phyloP scores from a whole-genome alignment of 2,113 vertebrate genomes.

The Pseudonaja textilis region DNA sequence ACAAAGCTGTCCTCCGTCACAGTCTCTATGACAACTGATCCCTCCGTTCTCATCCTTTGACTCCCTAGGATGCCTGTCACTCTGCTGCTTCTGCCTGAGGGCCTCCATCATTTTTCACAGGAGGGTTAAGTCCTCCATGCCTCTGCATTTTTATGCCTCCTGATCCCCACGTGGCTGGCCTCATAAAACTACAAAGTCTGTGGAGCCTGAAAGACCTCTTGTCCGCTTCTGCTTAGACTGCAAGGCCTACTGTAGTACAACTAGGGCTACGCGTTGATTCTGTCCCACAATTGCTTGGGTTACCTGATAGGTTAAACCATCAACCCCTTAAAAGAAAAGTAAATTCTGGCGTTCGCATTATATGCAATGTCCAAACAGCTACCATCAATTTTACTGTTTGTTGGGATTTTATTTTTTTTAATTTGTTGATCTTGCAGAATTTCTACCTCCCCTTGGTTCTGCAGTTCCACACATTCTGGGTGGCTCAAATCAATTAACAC shows the following conservation, averaged over 20 bases:
- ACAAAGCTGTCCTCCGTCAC: neutral
- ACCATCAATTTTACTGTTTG: neutral
- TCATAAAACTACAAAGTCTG: neutral
- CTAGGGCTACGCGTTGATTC: neutral
- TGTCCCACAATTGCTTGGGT: neutral
- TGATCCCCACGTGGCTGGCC: neutral
- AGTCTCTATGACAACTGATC: conserved; percentile 33
- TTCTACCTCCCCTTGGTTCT: neutral
- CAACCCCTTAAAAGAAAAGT: neutral
- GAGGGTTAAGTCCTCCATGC: neutral
- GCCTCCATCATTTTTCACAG: conserved; percentile 1
- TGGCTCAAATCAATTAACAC: neutral
- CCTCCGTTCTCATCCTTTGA: conserved; percentile 13
- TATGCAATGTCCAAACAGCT: neutral
- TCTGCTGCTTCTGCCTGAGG: conserved; percentile 24
- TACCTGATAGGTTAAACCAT: neutral
- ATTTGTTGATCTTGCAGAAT: neutral
- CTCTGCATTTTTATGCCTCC: neutral
- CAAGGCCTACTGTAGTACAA: neutral
- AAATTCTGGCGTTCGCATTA: neutral
- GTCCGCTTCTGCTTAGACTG: neutral
- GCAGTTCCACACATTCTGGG: neutral
- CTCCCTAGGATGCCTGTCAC: conserved; percentile 1
- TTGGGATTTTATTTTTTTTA: neutral
- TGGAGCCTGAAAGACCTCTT: no score